Base-by-base conservation (phyloP, 1,140 invertebrate species). In the Orussus abietinus region DNA sequence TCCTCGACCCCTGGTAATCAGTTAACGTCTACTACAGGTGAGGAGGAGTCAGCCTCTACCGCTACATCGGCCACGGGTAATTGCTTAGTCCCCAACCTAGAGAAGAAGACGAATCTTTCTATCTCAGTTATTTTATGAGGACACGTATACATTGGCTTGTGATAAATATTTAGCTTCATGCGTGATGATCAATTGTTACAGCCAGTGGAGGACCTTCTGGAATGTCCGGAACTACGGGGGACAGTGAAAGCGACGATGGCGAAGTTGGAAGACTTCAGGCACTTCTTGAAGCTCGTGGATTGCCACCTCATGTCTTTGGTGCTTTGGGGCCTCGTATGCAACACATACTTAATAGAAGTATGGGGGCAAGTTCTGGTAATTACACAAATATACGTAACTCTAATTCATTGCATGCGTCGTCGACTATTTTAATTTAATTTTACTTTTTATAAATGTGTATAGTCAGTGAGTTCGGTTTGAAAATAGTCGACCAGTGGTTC, bases 271-370 rank as follows among this genome's bases (percentile, higher is more conserved):
- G 90, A 17, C 74, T 92, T 14, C 90, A 93, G 73, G 92, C 92
- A 10, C 72, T 97, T 37, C 76, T 98, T 13, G 95, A 98, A 76
- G 89, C 94, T 12, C 79, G 93, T 58, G 95, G 95, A 6, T 66
- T 98, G 49, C 94, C 94, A 6, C 93, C 94, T 2, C 93, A 97
- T 68, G 78, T 98, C 19, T 93, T 98, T 64, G 92, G 94, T 10
- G 90, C 91, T 19, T 77, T 98, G 18, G 95, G 92, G 5, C 91
- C 96, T 22, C 79, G 96, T 26, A 96, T 99, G 92, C 96, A 98
- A 59, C 94, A 98, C 68, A 77, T 99, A 14, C 75, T 98, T 28
- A 93, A 97, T 64, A 77, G 93, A 39, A 95, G 90, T 44, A 95
- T 97, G 80, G 88, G 88, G 5, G 84, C 84, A 14, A 88, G 82